A percentile compares a stretch with the other conserved stretches of the same genome.
These are phyloP conservation scores for Ariolimax columbianus DNA, from an alignment of 2,888 invertebrate species.

Conservation along the genomic window DNA sequence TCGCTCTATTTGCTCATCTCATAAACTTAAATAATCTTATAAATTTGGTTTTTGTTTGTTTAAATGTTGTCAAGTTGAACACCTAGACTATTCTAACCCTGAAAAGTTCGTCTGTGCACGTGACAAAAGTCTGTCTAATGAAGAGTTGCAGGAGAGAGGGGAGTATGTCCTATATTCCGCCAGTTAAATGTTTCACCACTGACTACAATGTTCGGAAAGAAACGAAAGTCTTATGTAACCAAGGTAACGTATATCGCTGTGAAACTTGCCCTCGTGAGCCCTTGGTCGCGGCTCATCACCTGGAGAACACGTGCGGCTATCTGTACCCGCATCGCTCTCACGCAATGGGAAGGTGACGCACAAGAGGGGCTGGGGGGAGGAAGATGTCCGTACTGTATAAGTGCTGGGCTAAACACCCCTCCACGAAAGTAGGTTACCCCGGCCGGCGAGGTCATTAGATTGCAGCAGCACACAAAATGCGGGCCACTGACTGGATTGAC, in stretches of 20 bases:
- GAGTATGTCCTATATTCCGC: no score
- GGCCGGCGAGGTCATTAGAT: conserved; percentile 66
- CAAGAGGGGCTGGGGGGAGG: not conserved
- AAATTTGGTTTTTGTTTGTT: no score
- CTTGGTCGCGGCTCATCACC: conserved; percentile 39
- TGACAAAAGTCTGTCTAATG: no score
- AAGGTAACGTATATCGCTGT: not conserved
- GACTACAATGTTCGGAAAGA: no score
- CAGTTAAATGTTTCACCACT: no score
- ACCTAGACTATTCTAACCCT: no score
- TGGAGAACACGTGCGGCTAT: conserved; percentile 41
- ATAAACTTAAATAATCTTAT: no score
- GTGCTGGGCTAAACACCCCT: conserved; percentile 57
- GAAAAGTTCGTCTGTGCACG: no score
- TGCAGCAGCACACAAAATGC: conserved; percentile 66
- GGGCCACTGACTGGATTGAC: conserved; percentile 68
- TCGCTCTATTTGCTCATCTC: no score
- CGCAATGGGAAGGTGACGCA: conserved; percentile 5
- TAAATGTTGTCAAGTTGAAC: no score
- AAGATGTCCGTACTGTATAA: not conserved
- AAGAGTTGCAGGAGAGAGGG: no score
- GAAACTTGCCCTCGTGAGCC: conserved; percentile 32
- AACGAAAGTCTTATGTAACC: not conserved
- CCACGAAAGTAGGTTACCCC: conserved; percentile 62
- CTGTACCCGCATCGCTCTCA: conserved; percentile 27